Evolutionary conservation across 2,797 vertebrate species (phyloP).

Genomic region (Ptychobarbus kaznakovi): DNA sequence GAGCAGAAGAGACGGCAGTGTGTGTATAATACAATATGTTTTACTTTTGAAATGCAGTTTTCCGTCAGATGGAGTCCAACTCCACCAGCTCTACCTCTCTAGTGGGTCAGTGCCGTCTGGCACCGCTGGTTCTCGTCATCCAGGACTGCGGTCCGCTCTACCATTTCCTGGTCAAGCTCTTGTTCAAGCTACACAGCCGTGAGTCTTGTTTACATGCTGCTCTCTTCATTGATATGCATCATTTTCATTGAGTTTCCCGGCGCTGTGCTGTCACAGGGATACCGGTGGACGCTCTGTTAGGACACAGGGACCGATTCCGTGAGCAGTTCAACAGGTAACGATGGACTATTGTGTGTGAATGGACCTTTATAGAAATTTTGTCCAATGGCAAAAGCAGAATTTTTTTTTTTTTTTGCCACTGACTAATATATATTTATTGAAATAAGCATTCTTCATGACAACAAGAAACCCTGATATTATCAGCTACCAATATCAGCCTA

Average conservation of each 20-base stretch:
- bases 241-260: not conserved
- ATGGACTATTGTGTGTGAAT: not conserved
- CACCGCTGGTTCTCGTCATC: conserved; percentile 92
- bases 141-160: conserved; percentile 96
- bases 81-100: conserved; percentile 76
- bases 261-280: conserved; percentile 78
- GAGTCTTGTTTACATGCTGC: conserved; percentile 70
- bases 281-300: conserved; percentile 88
- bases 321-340: conserved; percentile 90
- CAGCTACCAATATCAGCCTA: too few relatives aligned
- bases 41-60: conserved; percentile 59
- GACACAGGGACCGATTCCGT: conserved; percentile 93
- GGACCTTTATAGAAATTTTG: not conserved
- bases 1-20: not conserved
- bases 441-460: not conserved
- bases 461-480: not conserved
- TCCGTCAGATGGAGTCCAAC: conserved; percentile 77
- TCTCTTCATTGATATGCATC: not conserved
- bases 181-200: conserved; percentile 98
- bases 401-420: not conserved
- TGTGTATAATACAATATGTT: not conserved
- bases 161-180: conserved; percentile 90
- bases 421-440: not conserved
- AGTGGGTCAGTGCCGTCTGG: conserved; percentile 91
- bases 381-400: not conserved